Base-by-base conservation (phyloP, 2,888 invertebrate species). In the Parnassius orleans region DNA sequence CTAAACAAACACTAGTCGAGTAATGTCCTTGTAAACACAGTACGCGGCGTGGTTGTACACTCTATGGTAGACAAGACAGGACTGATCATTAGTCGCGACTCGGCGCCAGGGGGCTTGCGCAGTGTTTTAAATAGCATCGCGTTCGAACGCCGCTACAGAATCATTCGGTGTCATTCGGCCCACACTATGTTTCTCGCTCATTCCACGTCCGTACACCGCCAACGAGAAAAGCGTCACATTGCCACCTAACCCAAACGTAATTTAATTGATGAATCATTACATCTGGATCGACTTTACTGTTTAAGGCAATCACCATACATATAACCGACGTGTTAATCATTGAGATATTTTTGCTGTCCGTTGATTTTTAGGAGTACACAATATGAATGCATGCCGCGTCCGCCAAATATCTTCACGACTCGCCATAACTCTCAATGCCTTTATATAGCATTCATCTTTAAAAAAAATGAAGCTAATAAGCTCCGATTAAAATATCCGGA, bases 111-210 rank as follows among this genome's bases (percentile, higher is more conserved):
- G 90, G 87, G 84, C 88, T 84, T 91, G 92, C 92, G 92, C 92
- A 88, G 86, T 87, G 89, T 92, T 92, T 92, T 92, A 92, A 92
- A 92, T 92, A 92, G 92, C 92, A 86, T 88, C 88, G 80, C 80
- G 86, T 86, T 84, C 81, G 84, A 84, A 83, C 83, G 79, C 74
- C 76, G 79, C 71, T 73, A 78, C 81, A 76, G 81, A 79, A 78
- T 82, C 80, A 75, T 71, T 84, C 87, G 84, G 81, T 88, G 89
- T 87, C 87, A 83, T 70, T 73, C 79, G 77, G 83, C 90, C 90
- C 90, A 89, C 90, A 88, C 90, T 82, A 70, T 85, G 83, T 77
- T 90, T 91, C 90, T 91, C 90, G 90, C 87, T 91, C 90, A 86
- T 91, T 91, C 90, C 78, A 88, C 81, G 81, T 82, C 80, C 46